Conservation (phyloP, 2,113 vertebrate species). For the Xenopus tropicalis region DNA sequence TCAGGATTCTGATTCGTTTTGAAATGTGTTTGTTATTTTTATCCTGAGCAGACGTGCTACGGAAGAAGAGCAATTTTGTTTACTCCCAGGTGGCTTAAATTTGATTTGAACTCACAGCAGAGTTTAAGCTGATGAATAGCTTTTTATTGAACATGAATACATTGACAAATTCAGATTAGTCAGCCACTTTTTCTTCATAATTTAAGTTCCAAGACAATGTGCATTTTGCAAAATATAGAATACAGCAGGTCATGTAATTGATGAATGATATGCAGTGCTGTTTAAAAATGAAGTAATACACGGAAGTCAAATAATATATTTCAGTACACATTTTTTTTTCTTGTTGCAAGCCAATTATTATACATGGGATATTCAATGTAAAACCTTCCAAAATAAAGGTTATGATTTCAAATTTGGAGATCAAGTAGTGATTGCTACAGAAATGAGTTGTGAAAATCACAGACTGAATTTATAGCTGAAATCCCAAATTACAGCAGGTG, state of each 20-base stretch:
- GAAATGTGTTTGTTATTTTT: constrained; percentile 63
- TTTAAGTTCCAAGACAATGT: constrained; percentile 68
- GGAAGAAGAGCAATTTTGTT: constrained; percentile 72
- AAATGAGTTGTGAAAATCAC: no score
- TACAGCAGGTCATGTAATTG: constrained; percentile 52
- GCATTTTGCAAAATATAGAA: constrained; percentile 59
- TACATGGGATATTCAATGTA: no score
- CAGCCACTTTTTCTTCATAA: constrained; percentile 76
- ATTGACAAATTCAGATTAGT: constrained; percentile 84
- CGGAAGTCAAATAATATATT: constrained; percentile 33
- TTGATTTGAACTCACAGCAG: constrained; percentile 81
- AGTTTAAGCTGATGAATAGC: constrained; percentile 85
- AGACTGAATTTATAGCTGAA: no score
- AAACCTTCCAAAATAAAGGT: no score
- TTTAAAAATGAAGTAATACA: constrained; percentile 62
- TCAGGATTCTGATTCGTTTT: constrained; percentile 50
- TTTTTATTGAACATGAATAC: constrained; percentile 89
- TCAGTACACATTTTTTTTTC: background rate
- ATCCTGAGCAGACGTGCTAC: constrained; percentile 51
- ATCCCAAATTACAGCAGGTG: no score
- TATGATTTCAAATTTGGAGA: no score
- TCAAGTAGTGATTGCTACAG: no score
- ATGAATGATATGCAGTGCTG: constrained; percentile 60
- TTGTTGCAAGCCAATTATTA: no score
- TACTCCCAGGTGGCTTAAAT: constrained; percentile 80